Percentiles rank a stretch among this genome's conserved stretches.
Evolutionary conservation across 2,797 vertebrate genomes (phyloP).

Genomic region (Anableps anableps): DNA sequence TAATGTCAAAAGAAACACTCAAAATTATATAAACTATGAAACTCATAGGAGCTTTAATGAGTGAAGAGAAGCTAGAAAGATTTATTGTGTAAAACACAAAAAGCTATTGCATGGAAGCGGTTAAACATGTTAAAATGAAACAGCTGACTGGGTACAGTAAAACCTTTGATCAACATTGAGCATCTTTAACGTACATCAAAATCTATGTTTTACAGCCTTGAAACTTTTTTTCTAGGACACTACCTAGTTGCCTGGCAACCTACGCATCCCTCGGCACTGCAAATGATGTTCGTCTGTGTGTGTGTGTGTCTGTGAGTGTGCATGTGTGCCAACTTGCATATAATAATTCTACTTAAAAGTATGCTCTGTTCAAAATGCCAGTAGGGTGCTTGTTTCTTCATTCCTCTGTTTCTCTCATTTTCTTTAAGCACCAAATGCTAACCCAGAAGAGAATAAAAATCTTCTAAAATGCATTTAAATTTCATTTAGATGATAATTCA

Average conservation of each 20-base stretch:
- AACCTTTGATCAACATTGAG: slow-evolving; percentile 49
- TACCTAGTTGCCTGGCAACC: slow-evolving; percentile 82
- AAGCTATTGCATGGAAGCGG: background rate
- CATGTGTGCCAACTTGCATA: slow-evolving; percentile 40
- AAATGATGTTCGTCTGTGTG: slow-evolving; percentile 8
- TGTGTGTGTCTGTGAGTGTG: slow-evolving; percentile 10
- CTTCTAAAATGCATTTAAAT: background rate
- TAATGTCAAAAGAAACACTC: background rate
- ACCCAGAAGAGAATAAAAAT: slow-evolving; percentile 12
- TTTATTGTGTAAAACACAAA: background rate
- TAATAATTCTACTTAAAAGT: slow-evolving; percentile 56
- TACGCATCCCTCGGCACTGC: slow-evolving; percentile 69
- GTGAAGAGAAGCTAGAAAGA: background rate
- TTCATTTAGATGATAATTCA: slow-evolving; percentile 16
- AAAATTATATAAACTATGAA: background rate
- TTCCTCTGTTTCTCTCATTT: slow-evolving; percentile 9
- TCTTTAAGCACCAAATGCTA: slow-evolving; percentile 35
- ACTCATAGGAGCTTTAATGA: background rate
- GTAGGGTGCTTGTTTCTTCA: slow-evolving; percentile 43
- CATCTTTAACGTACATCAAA: slow-evolving; percentile 37
- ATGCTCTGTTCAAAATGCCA: slow-evolving; percentile 43
- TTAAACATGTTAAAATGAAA: slow-evolving; percentile 30
- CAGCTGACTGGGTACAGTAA: slow-evolving; percentile 26
- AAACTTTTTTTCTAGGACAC: slow-evolving; percentile 80
- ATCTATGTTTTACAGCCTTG: slow-evolving; percentile 42